Evolutionary conservation across 2,888 invertebrate genomes (phyloP), one percentile per base, ranked within the genome.

Genomic region (Meganola albula): DNA sequence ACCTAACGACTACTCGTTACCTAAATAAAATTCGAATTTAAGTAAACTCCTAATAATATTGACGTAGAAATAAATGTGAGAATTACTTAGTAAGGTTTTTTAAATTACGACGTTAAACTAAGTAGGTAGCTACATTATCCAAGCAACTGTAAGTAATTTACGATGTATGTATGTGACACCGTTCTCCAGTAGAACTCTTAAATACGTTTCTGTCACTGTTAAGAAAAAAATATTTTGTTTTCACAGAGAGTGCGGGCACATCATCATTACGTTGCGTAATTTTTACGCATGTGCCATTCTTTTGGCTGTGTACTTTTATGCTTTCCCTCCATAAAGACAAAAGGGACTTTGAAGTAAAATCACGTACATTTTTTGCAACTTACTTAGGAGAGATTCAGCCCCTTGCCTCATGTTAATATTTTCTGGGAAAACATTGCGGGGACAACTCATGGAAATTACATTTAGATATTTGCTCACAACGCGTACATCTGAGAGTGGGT

Each of bases 331-430:
- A 82, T 85, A 84, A 84, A 85, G 84, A 85, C 85, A 85, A 85
- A 85, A 84, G 77, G 76, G 78, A 84, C 84, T 85, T 85, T 84
- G 85, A 84, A 85, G 84, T 85, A 78, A 85, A 85, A 85, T 85
- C 85, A 85, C 85, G 85, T 85, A 85, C 82, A 84, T 85, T 85
- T 85, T 85, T 85, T 85, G 84, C 84, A 85, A 85, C 84, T 85
- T 85, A 85, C 85, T 85, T 84, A 85, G 77, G 77, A 83, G 75
- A 83, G 82, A 82, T 77, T 80, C 82, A 80, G 83, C 77, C 84
- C 80, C 83, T 79, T 80, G 74, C 77, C 76, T 78, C 71, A 83
- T 84, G 85, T 85, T 84, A 84, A 85, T 85, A 84, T 85, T 84
- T 84, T 84, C 75, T 78, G 79, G 80, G 75, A 79, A 85, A 83